Conservation (phyloP, 2,888 invertebrate genomes). For the Ametastegia equiseti region DNA sequence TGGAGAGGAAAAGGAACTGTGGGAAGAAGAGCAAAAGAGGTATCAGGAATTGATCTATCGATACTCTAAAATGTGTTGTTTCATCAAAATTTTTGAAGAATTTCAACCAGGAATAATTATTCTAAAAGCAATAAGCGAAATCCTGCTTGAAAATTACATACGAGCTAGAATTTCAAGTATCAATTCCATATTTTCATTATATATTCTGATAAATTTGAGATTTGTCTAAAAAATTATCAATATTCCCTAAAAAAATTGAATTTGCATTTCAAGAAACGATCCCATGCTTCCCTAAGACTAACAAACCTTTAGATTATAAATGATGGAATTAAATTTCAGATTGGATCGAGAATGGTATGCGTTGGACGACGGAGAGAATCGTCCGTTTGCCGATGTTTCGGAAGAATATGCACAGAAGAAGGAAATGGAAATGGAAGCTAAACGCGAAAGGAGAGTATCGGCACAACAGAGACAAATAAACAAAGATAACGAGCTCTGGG, state of each 20-base stretch:
- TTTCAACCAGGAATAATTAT: no score
- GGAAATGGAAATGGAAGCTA: conserved; percentile 94
- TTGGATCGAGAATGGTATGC: conserved; percentile 98
- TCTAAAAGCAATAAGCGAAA: no score
- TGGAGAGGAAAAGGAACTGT: conserved; percentile 85
- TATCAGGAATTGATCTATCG: conserved; percentile 43
- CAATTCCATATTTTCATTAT: no score
- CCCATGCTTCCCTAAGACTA: background rate
- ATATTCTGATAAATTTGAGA: no score
- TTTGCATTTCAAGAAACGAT: no score
- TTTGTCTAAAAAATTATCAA: no score
- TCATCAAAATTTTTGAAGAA: no score
- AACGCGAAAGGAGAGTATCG: conserved; percentile 94
- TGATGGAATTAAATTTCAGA: conserved; percentile 70
- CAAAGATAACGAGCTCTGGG: conserved; percentile 99
- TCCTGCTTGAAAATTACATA: no score
- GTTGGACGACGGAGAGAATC: conserved; percentile 95
- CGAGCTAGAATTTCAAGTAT: no score
- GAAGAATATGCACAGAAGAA: conserved; percentile 96
- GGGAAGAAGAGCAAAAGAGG: conserved; percentile 92
- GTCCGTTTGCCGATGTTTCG: conserved; percentile 93
- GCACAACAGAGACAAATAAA: conserved; percentile 98
- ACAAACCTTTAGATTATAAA: background rate
- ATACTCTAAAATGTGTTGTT: background rate
- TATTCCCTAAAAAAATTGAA: no score